These are phyloP conservation scores for Bombycilla garrulus DNA, from an alignment of 2,113 vertebrate genomes.

Conservation along the genomic window DNA sequence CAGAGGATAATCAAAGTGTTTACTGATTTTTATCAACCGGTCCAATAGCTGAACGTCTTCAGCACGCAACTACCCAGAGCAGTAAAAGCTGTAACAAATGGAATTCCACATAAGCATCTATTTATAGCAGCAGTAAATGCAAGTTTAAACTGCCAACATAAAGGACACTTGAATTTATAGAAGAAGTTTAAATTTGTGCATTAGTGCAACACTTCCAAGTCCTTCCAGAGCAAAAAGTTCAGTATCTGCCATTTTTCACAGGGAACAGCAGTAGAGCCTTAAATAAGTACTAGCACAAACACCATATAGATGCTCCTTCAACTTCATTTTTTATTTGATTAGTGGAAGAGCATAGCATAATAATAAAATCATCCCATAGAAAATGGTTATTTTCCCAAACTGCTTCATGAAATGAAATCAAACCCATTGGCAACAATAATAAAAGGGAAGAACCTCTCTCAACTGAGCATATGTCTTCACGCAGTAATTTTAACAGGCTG, in stretches of 20 bases:
- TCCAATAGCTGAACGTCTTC: not conserved
- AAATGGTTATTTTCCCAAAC: slow-evolving; percentile 14
- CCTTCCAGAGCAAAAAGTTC: not conserved
- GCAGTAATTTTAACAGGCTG: not conserved
- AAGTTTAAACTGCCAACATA: not conserved
- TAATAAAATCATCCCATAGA: slow-evolving; percentile 2
- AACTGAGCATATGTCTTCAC: not conserved
- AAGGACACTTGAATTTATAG: slow-evolving; percentile 45
- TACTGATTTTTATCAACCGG: slow-evolving; percentile 16
- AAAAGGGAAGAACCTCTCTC: not conserved
- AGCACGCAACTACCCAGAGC: not conserved
- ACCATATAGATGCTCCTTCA: not conserved
- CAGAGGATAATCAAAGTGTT: not conserved
- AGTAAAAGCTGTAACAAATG: not conserved
- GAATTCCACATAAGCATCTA: not conserved
- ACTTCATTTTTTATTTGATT: slow-evolving; percentile 22
- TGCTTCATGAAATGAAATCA: not conserved
- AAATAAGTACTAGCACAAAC: not conserved
- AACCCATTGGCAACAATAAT: not conserved
- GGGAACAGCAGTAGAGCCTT: not conserved
- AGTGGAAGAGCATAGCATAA: not conserved
- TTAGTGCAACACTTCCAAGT: not conserved
- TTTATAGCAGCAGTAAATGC: slow-evolving; percentile 11
- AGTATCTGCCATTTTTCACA: not conserved
- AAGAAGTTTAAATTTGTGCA: slow-evolving; percentile 12